Evolutionary conservation across 2,888 invertebrate genomes (phyloP), one percentile per base, ranked within the genome.

Genomic region (Ennomos quercinarius): DNA sequence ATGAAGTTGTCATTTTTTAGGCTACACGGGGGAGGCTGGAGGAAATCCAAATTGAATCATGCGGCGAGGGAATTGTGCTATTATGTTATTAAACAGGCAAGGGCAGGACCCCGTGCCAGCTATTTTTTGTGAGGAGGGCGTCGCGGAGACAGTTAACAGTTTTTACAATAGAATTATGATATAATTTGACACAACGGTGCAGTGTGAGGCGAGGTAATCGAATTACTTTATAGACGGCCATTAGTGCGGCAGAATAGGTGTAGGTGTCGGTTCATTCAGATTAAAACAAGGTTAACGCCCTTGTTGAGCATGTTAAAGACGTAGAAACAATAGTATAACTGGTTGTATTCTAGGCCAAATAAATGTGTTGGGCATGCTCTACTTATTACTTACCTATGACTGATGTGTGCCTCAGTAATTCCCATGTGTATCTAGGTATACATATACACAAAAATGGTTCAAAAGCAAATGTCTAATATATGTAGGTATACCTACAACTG

Each of bases 41-140:
- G 91, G 89, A 94, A 94, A 94, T 94, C 94, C 92, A 94, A 94
- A 94, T 94, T 94, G 94, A 94, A 94, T 94, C 93, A 93, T 93
- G 93, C 91, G 93, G 93, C 94, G 92, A 91, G 94, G 93, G 93
- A 94, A 94, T 94, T 94, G 94, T 94, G 93, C 94, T 93, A 94
- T 94, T 94, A 94, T 94, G 94, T 94, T 93, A 94, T 94, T 94
- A 93, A 94, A 93, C 90, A 93, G 90, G 80, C 87, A 85, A 91
- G 93, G 93, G 94, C 94, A 93, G 91, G 93, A 87, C 90, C 91
- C 91, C 83, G 91, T 76, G 80, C 80, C 72, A 81, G 81, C 81
- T 83, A 84, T 88, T 91, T 91, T 89, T 91, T 90, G 77, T 75
- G 74, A 78, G 77, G 81, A 86, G 90, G 92, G 91, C 86, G 89